Conservation (phyloP, 1,140 invertebrate genomes). For the Zaprionus ghesquierei region DNA sequence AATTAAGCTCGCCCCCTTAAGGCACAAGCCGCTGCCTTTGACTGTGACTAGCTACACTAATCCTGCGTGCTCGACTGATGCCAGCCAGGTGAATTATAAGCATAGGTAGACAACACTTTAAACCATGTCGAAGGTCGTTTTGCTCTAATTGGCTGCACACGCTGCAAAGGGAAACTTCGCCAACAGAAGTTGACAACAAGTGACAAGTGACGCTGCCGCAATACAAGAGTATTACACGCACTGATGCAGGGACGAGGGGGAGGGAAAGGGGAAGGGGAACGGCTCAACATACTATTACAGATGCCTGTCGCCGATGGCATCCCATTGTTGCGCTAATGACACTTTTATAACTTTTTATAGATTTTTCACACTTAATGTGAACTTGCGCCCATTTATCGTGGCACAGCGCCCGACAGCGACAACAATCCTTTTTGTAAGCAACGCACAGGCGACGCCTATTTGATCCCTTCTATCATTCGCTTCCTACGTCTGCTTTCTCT, state of each 20-base stretch:
- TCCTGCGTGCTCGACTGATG: neutral
- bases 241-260: neutral
- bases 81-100: neutral
- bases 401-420: conserved; percentile 39
- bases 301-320: conserved; percentile 17
- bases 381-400: conserved; percentile 71
- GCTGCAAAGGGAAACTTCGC: neutral
- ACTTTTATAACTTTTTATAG: conserved; percentile 81
- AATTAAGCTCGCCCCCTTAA: neutral
- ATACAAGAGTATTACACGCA: neutral
- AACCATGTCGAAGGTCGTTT: neutral
- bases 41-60: neutral
- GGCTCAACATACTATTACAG: neutral
- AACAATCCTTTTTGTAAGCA: conserved; percentile 73
- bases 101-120: neutral
- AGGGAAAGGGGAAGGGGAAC: neutral
- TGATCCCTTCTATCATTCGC: conserved; percentile 33
- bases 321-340: conserved; percentile 77
- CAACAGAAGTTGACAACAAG: neutral
- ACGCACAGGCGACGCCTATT: conserved; percentile 46
- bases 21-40: neutral
- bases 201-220: neutral
- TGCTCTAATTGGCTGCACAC: neutral
- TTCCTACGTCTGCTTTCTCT: conserved; percentile 11
- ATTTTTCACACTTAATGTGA: conserved; percentile 76